Conservation (phyloP, 2,888 invertebrate genomes). For the Hymenopus coronatus region DNA sequence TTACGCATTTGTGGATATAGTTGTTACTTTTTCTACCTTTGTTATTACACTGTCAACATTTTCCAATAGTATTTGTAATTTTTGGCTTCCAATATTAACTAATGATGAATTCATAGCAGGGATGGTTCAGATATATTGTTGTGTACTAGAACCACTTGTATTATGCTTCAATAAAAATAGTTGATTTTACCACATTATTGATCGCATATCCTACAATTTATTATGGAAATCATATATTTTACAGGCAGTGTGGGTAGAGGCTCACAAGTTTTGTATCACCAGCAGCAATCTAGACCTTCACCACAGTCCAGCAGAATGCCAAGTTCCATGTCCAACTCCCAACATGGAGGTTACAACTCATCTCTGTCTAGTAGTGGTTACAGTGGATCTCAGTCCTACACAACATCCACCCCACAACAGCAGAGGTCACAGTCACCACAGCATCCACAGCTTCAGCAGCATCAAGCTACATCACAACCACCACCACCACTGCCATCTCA, state of each 20-base stretch:
- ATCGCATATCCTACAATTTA: no score
- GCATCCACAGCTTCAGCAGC: not conserved
- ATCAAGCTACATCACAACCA: not conserved
- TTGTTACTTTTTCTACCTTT: no score
- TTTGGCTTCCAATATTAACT: no score
- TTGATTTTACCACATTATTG: no score
- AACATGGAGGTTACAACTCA: not conserved
- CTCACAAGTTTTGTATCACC: conserved; percentile 29
- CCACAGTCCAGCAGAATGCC: not conserved
- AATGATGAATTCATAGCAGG: no score
- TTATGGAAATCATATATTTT: not conserved
- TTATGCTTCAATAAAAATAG: no score
- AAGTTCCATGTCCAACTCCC: not conserved
- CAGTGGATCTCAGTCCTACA: not conserved
- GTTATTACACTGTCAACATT: no score
- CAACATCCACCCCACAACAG: conserved; percentile 12
- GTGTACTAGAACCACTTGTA: no score
- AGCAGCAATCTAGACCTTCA: conserved; percentile 17
- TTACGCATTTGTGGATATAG: no score
- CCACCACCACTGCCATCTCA: not conserved
- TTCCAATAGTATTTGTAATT: no score
- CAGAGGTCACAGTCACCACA: not conserved
- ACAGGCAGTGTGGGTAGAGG: conserved; percentile 10
- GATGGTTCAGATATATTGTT: no score
- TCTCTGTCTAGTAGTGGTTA: not conserved